Conservation (phyloP, 2,797 vertebrate species). For the Pangasius djambal region DNA sequence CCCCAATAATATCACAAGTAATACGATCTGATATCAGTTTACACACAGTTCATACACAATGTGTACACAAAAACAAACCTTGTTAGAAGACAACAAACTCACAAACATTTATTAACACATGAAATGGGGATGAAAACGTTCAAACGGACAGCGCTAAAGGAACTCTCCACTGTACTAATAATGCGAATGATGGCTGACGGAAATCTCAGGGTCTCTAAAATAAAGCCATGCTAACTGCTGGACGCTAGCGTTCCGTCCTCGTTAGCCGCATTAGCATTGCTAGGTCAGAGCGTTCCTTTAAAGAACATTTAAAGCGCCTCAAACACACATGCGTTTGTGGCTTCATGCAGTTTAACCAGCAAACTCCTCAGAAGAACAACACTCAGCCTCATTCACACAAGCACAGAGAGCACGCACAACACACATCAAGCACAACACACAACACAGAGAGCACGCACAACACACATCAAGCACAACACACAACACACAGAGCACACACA, state of each 20-base stretch:
- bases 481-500: neutral
- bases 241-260: neutral
- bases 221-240: neutral
- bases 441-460: neutral
- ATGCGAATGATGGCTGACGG: neutral
- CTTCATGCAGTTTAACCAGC: constrained; percentile 68
- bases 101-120: neutral
- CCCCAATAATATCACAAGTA: neutral
- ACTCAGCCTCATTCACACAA: neutral
- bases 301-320: constrained; percentile 31
- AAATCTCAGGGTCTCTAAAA: neutral
- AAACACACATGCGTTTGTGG: constrained; percentile 63
- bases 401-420: neutral
- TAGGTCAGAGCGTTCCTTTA: neutral
- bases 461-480: neutral
- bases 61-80: neutral
- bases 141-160: neutral
- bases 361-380: constrained; percentile 46
- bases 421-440: neutral
- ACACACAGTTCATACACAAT: neutral
- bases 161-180: neutral
- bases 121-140: neutral
- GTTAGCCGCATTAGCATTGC: constrained; percentile 10
- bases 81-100: neutral
- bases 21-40: neutral